Conservation (phyloP, 2,797 vertebrate species). For the Sebastes iracundus region DNA sequence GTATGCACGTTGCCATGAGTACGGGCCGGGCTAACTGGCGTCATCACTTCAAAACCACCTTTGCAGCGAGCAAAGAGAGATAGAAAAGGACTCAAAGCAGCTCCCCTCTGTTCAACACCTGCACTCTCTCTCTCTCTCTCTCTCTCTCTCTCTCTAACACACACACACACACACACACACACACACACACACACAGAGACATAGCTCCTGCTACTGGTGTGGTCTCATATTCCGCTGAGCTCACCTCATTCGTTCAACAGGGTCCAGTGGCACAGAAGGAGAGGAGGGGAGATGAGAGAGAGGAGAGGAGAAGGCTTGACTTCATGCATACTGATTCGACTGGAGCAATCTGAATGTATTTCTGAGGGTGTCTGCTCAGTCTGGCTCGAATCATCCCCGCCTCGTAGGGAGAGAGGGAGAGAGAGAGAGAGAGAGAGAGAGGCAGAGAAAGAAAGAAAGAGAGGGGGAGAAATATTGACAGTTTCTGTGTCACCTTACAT, state of each 20-base stretch:
- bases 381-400: slow-evolving; percentile 37
- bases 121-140: slow-evolving; percentile 4
- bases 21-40: slow-evolving; percentile 59
- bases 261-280: slow-evolving; percentile 55
- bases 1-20: slow-evolving; percentile 71
- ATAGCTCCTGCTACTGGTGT: slow-evolving; percentile 36
- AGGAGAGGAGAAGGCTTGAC: slow-evolving; percentile 25
- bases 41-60: slow-evolving; percentile 82
- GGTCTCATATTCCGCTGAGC: slow-evolving; percentile 70
- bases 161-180: slow-evolving; percentile 38
- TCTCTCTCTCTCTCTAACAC: not conserved
- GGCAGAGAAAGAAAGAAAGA: slow-evolving; percentile 6
- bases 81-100: slow-evolving; percentile 61
- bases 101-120: slow-evolving; percentile 61
- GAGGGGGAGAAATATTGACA: slow-evolving; percentile 54
- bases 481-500: slow-evolving; percentile 70
- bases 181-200: slow-evolving; percentile 34
- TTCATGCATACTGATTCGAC: slow-evolving; percentile 65
- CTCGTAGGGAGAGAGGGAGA: not conserved
- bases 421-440: not conserved
- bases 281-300: slow-evolving; percentile 28
- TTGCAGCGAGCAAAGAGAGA: slow-evolving; percentile 67
- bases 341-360: slow-evolving; percentile 51
- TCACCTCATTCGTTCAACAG: slow-evolving; percentile 61
- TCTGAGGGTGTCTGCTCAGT: slow-evolving; percentile 40